Conservation (phyloP, 1,140 invertebrate genomes). For the Zophobas morio region DNA sequence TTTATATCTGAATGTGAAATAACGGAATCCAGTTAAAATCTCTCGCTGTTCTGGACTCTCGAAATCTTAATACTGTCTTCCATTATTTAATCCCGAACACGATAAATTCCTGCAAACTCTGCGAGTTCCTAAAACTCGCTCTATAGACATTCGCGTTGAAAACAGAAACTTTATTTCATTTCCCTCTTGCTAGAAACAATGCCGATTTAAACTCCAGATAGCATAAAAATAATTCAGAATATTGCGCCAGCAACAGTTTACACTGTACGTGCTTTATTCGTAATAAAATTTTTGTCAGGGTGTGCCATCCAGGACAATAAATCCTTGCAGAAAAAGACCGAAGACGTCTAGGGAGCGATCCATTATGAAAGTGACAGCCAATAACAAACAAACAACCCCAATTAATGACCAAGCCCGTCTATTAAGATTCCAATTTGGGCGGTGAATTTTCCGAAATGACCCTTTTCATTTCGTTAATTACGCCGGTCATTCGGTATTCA, state of each 20-base stretch:
- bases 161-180: too few species aligned
- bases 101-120: too few species aligned
- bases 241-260: not conserved
- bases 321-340: conserved; percentile 3
- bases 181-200: too few species aligned
- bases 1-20: too few species aligned
- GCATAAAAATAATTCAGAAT: too few species aligned
- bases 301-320: conserved; percentile 14
- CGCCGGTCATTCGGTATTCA: not conserved
- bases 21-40: too few species aligned
- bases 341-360: conserved; percentile 3
- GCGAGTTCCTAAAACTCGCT: too few species aligned
- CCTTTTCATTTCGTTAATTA: conserved; percentile 5
- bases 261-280: conserved; percentile 14
- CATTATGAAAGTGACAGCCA: conserved; percentile 7
- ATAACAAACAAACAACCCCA: conserved; percentile 10
- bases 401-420: conserved; percentile 4
- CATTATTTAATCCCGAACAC: too few species aligned
- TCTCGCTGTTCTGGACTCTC: too few species aligned
- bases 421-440: not conserved
- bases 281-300: conserved; percentile 15
- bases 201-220: too few species aligned
- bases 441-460: conserved; percentile 4
- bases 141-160: too few species aligned
- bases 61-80: too few species aligned